Evolutionary conservation across 2,113 vertebrate species (phyloP).

Genomic region (Tichodroma muraria): DNA sequence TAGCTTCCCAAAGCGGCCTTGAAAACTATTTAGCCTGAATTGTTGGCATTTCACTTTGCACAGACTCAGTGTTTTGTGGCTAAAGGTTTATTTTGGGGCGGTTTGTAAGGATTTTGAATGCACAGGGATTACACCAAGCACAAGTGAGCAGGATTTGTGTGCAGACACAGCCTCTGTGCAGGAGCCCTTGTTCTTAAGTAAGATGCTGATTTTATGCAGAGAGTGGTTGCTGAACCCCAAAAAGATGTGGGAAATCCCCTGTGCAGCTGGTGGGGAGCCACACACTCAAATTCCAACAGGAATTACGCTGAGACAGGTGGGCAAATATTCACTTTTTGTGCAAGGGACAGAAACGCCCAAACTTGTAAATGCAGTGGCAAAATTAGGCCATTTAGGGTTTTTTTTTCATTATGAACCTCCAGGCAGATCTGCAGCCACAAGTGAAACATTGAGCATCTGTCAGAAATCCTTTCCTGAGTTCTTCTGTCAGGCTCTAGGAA

Average conservation of each 20-base stretch:
- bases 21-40: constrained; percentile 29
- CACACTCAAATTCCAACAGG: accelerated
- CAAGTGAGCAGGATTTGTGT: background rate
- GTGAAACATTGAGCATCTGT: background rate
- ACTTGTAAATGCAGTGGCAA: background rate
- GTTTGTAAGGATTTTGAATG: background rate
- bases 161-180: background rate
- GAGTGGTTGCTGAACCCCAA: background rate
- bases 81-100: background rate
- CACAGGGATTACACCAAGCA: background rate
- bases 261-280: background rate
- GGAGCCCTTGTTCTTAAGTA: background rate
- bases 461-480: background rate
- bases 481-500: background rate
- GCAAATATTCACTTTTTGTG: background rate
- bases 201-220: background rate
- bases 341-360: background rate
- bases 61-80: background rate
- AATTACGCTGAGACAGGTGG: background rate
- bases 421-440: background rate
- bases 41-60: background rate
- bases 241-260: background rate
- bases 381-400: background rate
- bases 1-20: constrained; percentile 43
- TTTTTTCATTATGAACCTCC: background rate